Evolutionary conservation across 2,888 invertebrate species (phyloP), one percentile per base, ranked within the genome.

Genomic region (Diarsia dahlii): DNA sequence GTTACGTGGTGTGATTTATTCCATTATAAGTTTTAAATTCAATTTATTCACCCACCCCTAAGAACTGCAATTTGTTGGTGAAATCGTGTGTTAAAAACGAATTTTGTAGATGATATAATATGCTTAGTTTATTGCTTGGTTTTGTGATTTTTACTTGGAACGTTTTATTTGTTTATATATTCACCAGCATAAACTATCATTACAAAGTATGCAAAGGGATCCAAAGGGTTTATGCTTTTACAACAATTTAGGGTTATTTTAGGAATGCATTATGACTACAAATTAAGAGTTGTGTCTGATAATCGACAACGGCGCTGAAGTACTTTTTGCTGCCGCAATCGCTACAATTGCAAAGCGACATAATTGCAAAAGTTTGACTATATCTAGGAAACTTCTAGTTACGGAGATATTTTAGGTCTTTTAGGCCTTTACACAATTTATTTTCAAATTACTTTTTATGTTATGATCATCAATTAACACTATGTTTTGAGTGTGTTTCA

Each of bases 21-120:
- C 48, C 28, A 6, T 50, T 54, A 48, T 28, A 76, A 52, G 15
- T 68, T 54, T 79, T 48, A 28, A 79, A 71, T 70, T 71, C 9
- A 79, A 76, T 76, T 48, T 79, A 39, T 39, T 13, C 39, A 79
- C 54, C 28, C 71, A 63, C 48, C 70, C 60, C 18, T 20, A 23
- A 79, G 10, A 63, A 13, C 0, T 50, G 23, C 50, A 80, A 77
- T 64, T 80, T 77, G 28, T 56, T 45, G n/a, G 50, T 56, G 50
- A 77, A 64, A 80, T 72, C 23, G 5, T 56, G 34, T n/a, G 50
- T 63, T 50, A 34, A 28, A 45, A 72, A 20, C 28, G 0, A 63
- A 18, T 56, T 70, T 50, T 71, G 45, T 34, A 71, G 50, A 45
- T 56, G 50, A 79, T 13, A 5, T 15, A 12, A 12, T 46, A 5